Percentiles rank a stretch among this genome's conserved stretches.
Evolutionary conservation across 2,797 vertebrate species (phyloP).

Genomic region (Coracias cyanogaster): DNA sequence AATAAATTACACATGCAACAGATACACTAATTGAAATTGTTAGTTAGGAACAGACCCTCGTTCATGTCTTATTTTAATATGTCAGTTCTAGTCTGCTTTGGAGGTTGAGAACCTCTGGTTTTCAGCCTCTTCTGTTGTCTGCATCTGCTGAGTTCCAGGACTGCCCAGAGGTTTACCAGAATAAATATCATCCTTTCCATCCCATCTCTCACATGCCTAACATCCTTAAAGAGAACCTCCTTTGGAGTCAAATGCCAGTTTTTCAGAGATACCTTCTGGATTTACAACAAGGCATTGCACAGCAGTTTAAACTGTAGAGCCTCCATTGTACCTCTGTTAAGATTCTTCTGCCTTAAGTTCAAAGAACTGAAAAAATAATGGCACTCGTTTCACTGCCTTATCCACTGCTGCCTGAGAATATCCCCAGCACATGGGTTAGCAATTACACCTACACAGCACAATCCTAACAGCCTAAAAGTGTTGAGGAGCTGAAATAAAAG

Average conservation of each 20-base stretch:
- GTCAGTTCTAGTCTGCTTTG: not conserved
- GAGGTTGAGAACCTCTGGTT: not conserved
- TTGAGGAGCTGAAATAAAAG: not conserved
- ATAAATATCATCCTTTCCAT: not conserved
- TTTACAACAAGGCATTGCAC: not conserved
- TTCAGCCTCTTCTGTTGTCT: not conserved
- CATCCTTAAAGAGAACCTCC: not conserved
- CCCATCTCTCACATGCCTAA: not conserved
- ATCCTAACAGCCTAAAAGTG: not conserved
- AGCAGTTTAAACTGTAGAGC: not conserved
- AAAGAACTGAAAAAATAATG: not conserved
- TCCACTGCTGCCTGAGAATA: not conserved
- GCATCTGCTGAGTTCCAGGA: not conserved
- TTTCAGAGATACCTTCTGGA: not conserved
- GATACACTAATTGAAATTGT: not conserved
- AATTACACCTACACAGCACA: not conserved
- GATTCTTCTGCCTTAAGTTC: not conserved
- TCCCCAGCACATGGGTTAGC: not conserved
- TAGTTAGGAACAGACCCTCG: not conserved
- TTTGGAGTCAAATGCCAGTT: not conserved
- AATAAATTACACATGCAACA: not conserved
- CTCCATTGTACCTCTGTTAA: not conserved
- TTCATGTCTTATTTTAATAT: not conserved
- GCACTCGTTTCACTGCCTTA: not conserved
- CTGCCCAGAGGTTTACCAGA: not conserved